Percentiles rank a stretch among this genome's conserved stretches.
phyloP scores from a whole-genome alignment of 2,797 vertebrate genomes.

The Helarctos malayanus region DNA sequence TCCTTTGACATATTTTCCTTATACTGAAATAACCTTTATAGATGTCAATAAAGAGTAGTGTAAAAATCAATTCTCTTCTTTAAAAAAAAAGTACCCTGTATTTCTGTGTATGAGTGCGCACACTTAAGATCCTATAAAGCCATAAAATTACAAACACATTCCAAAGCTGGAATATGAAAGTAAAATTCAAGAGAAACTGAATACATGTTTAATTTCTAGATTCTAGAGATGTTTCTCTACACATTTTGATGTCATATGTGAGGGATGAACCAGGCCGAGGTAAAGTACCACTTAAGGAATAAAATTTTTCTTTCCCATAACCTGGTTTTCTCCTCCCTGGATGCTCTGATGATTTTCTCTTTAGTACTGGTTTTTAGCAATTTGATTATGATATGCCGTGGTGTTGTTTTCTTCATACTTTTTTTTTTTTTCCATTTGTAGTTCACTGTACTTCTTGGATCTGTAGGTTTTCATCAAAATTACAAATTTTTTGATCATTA shows the following conservation, averaged over 20 bases:
- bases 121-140: constrained; percentile 7
- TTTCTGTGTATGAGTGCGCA: neutral
- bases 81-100: neutral
- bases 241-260: neutral
- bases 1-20: neutral
- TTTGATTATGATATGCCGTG: neutral
- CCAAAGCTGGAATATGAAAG: constrained; percentile 49
- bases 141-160: constrained; percentile 28
- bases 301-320: neutral
- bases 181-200: constrained; percentile 15
- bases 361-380: neutral
- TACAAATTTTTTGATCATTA: constrained; percentile 3
- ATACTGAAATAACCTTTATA: neutral
- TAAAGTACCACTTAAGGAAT: neutral
- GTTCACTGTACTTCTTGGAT: neutral
- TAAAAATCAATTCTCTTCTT: neutral
- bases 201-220: constrained; percentile 1
- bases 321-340: neutral
- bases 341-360: neutral
- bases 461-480: constrained; percentile 5
- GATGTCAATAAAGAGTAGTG: neutral
- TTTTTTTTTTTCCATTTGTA: neutral
- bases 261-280: neutral
- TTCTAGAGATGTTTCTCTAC: neutral
- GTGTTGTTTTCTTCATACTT: neutral